Percentiles rank a stretch among this genome's conserved stretches.
These are phyloP conservation scores for Limnephilus marmoratus DNA, from an alignment of 2,888 invertebrate genomes.

Conservation along the genomic window DNA sequence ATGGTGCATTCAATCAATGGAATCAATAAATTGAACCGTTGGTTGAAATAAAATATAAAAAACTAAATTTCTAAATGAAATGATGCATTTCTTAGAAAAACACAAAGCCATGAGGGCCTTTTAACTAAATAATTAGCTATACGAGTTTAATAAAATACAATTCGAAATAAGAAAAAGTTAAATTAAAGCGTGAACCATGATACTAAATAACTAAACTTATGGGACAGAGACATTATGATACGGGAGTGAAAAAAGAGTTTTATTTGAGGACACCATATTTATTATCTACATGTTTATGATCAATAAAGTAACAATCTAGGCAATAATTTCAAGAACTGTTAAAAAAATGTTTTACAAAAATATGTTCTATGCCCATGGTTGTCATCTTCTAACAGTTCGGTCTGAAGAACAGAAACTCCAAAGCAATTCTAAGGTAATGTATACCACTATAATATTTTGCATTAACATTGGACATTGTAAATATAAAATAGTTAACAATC, in stretches of 20 bases:
- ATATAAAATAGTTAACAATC: constrained; percentile 61
- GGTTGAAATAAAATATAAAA: not conserved
- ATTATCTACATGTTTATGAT: constrained; percentile 34
- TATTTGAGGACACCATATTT: constrained; percentile 17
- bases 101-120: not conserved
- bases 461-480: constrained; percentile 57
- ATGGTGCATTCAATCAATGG: not conserved
- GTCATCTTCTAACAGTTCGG: constrained; percentile 36
- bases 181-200: not conserved
- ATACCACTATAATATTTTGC: constrained; percentile 45
- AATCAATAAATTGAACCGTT: not conserved
- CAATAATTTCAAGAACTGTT: constrained; percentile 47
- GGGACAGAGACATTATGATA: constrained; percentile 47
- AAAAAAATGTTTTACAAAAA: constrained; percentile 52
- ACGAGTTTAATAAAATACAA: not conserved
- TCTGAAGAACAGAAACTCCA: constrained; percentile 33
- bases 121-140: not conserved
- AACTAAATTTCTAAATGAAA: not conserved
- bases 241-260: constrained; percentile 28
- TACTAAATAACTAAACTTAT: constrained; percentile 27
- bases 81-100: not conserved
- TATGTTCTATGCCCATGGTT: constrained; percentile 36
- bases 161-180: not conserved
- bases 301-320: constrained; percentile 41
- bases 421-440: constrained; percentile 42